phyloP scores from a whole-genome alignment of 1,140 invertebrate genomes.

The Subanguina moxae region DNA sequence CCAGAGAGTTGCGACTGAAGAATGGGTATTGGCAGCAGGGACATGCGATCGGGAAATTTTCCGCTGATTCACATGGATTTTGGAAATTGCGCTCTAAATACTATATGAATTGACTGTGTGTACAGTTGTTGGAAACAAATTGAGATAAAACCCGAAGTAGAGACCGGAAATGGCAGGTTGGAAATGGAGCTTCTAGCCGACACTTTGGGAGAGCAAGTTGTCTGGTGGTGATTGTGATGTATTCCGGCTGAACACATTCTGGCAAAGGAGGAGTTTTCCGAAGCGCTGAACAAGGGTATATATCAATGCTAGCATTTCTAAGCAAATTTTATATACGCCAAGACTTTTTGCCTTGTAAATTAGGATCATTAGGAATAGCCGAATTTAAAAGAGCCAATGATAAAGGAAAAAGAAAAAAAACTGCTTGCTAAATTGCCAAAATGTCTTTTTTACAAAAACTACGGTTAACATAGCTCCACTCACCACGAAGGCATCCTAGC shows the following conservation, averaged over 20 bases:
- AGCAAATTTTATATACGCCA: too few species aligned
- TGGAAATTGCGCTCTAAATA: not conserved
- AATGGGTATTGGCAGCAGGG: slow-evolving; percentile 12
- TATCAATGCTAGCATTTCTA: too few species aligned
- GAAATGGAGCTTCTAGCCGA: not conserved
- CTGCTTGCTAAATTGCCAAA: too few species aligned
- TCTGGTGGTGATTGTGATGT: not conserved
- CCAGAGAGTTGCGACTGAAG: slow-evolving; percentile 36
- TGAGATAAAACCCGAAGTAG: not conserved
- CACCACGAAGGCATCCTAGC: not conserved
- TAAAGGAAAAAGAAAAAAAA: too few species aligned
- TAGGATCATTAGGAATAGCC: too few species aligned
- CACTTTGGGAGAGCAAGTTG: not conserved
- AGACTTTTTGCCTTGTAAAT: too few species aligned
- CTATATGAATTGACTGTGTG: not conserved
- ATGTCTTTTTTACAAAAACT: too few species aligned
- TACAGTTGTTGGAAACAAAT: not conserved
- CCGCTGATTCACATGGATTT: not conserved
- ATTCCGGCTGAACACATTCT: not conserved
- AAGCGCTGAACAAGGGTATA: not conserved
- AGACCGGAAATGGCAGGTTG: not conserved
- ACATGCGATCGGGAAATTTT: not conserved
- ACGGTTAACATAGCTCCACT: not conserved
- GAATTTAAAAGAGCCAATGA: too few species aligned
- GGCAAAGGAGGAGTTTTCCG: not conserved